Evolutionary conservation across 2,797 vertebrate species (phyloP), one percentile per base, ranked within the genome.

Genomic region (Chaetophractus vellerosus): DNA sequence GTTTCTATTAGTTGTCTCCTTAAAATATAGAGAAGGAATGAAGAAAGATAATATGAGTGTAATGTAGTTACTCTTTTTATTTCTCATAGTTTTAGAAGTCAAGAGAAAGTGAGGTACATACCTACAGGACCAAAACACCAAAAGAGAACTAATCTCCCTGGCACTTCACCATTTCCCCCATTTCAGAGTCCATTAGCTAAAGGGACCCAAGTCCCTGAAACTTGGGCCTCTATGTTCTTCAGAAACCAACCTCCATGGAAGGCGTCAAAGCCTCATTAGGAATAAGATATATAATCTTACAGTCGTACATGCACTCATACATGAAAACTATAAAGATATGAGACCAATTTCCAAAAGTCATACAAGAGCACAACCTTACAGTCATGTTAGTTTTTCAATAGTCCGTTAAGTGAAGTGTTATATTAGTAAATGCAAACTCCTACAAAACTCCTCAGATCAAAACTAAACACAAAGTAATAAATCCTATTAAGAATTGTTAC

Each of bases 371-470:
- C 38, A 21, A 74, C 63, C n/a, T 87, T 74, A 82, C 0, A 18
- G 41, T 36, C 66, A 78, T 10, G 5, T 26, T 28, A 87, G 33
- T 85, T 76, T 69, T 86, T 26, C 10, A 14, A 41, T 0, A 66
- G 48, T 38, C 38, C 38, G 6, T 38, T 38, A 38, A 38, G 38
- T 38, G 38, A 38, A 38, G 38, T 38, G 38, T 38, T 38, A 38
- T 38, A 38, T 38, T 38, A 38, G 38, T 38, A 71, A 93, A 89
- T 38, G 41, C 24, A 36, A 93, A 88, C 23, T 90, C 15, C 36
- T 45, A 55, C 50, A 90, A 89, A 91, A 97, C 23, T 76, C 52
- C 78, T 59, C 81, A 38, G 26, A 72, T 84, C 50, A 76, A 85
- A 95, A 86, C 59, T 48, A 74, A 85, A 88, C 48, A 45, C 63